phyloP scores from a whole-genome alignment of 2,888 invertebrate species.

The Fragum whitleyi region DNA sequence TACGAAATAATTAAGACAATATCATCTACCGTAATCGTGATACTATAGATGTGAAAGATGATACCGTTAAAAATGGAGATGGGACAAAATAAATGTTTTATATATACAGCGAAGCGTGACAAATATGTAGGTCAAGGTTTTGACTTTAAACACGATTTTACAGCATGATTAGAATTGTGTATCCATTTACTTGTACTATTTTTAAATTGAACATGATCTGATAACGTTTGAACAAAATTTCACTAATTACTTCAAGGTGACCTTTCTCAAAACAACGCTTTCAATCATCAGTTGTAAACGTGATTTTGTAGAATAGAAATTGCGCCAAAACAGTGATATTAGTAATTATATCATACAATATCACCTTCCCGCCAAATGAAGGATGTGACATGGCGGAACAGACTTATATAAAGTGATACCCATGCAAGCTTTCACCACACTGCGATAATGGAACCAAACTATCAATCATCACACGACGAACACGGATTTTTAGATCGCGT shows the following conservation, averaged over 20 bases:
- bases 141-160: no score
- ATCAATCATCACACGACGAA: constrained; percentile 22
- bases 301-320: not conserved
- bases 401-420: not conserved
- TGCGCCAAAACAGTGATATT: not conserved
- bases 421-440: not conserved
- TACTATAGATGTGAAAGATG: no score
- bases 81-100: no score
- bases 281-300: constrained; percentile 3
- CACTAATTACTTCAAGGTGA: not conserved
- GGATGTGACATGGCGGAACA: not conserved
- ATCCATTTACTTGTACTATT: no score
- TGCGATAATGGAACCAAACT: constrained; percentile 1
- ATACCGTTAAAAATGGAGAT: no score
- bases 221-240: no score
- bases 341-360: not conserved
- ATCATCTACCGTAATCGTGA: no score
- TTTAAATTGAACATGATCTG: no score
- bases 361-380: not conserved
- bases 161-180: no score
- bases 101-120: no score
- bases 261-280: not conserved
- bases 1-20: no score
- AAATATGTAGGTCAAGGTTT: no score
- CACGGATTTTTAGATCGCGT: constrained; percentile 30